Base-by-base conservation (phyloP, 2,888 invertebrate genomes). In the Osedax frankpressi region DNA sequence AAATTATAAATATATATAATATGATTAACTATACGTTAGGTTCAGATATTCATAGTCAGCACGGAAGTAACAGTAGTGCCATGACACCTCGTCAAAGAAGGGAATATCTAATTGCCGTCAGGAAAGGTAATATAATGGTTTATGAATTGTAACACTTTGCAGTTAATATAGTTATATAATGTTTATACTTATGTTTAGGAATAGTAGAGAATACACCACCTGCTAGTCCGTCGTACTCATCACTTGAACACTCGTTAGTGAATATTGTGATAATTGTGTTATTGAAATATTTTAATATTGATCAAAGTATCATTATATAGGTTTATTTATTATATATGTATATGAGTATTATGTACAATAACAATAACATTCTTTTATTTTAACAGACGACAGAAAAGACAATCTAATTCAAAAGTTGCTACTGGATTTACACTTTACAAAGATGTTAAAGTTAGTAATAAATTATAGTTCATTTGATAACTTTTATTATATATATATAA, bases 51-150 rank as follows among this genome's bases (percentile, higher is more conserved):
- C 44, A 44, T 44, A 44, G 44, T 44, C 44, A 44, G 44, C 19
- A 44, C 44, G 44, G 44, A 6, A 44, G 44, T 44, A 44, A 6
- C 44, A 19, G 44, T 11, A 44, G 44, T 44, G 44, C 11, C 19
- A 79, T 81, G 79, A 81, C 81, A 28, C 82, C 82, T 25, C 79
- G 76, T 62, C 80, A 82, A 76, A 79, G 80, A 73, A 79, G 77
- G 72, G 76, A 77, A 27, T 79, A 82, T 75, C 76, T 82, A 59
- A 76, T 80, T 2, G 76, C 78, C 27, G 76, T 81, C 63, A 75
- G 82, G 27, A 77, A 78, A 70, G 77, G 80, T 62, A 73, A 82
- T n/a, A 79, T 82, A n/a, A 77, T n/a, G n/a, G n/a, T n/a, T n/a
- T n/a, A n/a, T n/a, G n/a, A n/a, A n/a, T n/a, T n/a, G n/a, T n/a